These are phyloP conservation scores for Stichopus horrens DNA, from an alignment of 53 echinoderm and acorn worm species.

Conservation along the genomic window DNA sequence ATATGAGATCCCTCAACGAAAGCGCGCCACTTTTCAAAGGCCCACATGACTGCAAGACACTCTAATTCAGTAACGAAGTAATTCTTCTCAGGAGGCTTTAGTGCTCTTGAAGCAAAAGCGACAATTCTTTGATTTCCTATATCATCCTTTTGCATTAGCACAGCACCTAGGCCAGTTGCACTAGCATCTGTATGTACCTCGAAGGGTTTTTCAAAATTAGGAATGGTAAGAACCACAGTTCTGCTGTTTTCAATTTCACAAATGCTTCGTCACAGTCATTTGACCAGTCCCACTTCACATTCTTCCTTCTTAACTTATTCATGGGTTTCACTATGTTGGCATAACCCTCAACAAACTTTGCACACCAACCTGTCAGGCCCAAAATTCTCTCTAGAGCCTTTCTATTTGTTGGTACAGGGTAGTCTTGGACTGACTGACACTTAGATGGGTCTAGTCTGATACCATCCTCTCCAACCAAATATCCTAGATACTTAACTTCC, in stretches of 20 bases:
- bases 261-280: conserved; percentile 16
- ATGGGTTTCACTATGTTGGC: conserved; percentile 36
- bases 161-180: neutral
- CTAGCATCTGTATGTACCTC: conserved; percentile 24
- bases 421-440: neutral
- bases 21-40: neutral
- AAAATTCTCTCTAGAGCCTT: conserved; percentile 40
- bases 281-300: conserved; percentile 33
- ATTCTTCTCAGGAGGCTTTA: neutral
- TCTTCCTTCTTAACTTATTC: conserved; percentile 35
- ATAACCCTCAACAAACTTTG: conserved; percentile 37
- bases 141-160: neutral
- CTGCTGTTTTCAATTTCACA: no score
- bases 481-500: neutral
- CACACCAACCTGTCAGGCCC: conserved; percentile 50
- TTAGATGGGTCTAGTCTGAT: neutral
- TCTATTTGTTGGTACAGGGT: neutral
- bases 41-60: neutral
- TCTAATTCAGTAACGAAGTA: neutral
- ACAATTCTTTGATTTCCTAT: neutral
- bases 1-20: neutral
- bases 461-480: conserved; percentile 7
- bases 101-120: neutral
- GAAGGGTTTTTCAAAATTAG: neutral
- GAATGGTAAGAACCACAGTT: no score